These are phyloP conservation scores for Chitala chitala DNA, from an alignment of 2,113 vertebrate species.

Conservation along the genomic window DNA sequence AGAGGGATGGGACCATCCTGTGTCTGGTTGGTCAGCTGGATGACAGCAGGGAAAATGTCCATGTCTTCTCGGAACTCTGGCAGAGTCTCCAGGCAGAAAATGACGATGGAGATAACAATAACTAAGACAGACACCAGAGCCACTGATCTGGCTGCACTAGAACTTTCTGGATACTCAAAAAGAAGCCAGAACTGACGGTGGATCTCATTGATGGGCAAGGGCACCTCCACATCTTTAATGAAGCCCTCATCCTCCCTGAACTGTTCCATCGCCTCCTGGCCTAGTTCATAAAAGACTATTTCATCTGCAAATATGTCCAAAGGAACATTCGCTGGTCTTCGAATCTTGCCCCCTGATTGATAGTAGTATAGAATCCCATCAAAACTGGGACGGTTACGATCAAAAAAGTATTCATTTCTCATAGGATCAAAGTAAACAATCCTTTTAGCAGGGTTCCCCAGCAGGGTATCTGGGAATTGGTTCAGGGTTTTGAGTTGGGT, in stretches of 20 bases:
- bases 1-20: conserved; percentile 37
- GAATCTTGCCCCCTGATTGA: conserved; percentile 87
- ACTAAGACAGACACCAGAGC: conserved; percentile 89
- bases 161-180: conserved; percentile 94
- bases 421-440: conserved; percentile 90
- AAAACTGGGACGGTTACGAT: conserved; percentile 92
- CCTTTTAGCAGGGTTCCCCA: conserved; percentile 83
- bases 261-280: conserved; percentile 88
- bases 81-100: conserved; percentile 93
- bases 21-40: conserved; percentile 52
- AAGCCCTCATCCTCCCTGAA: conserved; percentile 94
- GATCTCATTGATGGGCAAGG: conserved; percentile 81
- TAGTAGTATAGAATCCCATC: conserved; percentile 96
- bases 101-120: conserved; percentile 91
- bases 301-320: conserved; percentile 89
- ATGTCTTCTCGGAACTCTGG: conserved; percentile 86
- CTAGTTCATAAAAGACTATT: conserved; percentile 90
- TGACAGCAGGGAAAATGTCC: conserved; percentile 26
- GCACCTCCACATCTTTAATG: conserved; percentile 81
- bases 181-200: conserved; percentile 92
- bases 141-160: conserved; percentile 80
- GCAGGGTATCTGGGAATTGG: conserved; percentile 85
- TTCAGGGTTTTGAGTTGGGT: conserved; percentile 83
- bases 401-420: conserved; percentile 96
- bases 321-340: conserved; percentile 88